Evolutionary conservation across 2,797 vertebrate genomes (phyloP).

Genomic region (Halcyon badia): DNA sequence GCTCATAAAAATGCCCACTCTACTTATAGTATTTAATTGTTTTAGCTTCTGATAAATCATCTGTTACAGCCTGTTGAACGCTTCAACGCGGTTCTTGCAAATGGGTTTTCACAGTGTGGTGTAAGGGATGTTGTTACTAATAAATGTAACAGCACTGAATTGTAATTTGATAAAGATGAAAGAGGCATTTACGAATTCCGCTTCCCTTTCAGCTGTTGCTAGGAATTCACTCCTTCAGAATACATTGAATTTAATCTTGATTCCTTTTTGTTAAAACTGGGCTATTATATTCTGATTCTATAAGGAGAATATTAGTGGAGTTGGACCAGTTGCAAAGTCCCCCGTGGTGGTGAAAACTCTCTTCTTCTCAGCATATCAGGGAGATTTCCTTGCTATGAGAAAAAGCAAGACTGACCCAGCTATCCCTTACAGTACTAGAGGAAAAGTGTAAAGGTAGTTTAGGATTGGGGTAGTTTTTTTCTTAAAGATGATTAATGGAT

Average conservation of each 20-base stretch:
- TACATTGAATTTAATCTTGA: constrained; percentile 23
- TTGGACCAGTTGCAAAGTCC: neutral
- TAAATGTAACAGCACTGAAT: constrained; percentile 34
- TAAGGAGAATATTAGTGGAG: neutral
- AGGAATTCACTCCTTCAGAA: constrained; percentile 50
- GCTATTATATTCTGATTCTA: neutral
- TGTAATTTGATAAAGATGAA: constrained; percentile 63
- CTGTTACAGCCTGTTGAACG: constrained; percentile 25
- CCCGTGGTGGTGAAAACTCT: neutral
- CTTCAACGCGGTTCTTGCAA: constrained; percentile 50
- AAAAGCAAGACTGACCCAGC: neutral
- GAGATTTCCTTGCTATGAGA: neutral
- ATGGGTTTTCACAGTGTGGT: constrained; percentile 63
- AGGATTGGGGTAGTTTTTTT: neutral
- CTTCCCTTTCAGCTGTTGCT: constrained; percentile 64
- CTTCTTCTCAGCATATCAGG: neutral
- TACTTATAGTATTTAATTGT: constrained; percentile 19
- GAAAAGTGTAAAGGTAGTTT: neutral
- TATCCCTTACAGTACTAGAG: neutral
- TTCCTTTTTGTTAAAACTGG: constrained; percentile 19
- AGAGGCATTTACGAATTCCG: constrained; percentile 50
- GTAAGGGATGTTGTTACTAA: constrained; percentile 68
- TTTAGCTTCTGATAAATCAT: constrained; percentile 45
- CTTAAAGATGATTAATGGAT: neutral
- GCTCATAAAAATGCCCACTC: constrained; percentile 27